Evolutionary conservation across 2,797 vertebrate genomes (phyloP).

Genomic region (Trachurus trachurus): DNA sequence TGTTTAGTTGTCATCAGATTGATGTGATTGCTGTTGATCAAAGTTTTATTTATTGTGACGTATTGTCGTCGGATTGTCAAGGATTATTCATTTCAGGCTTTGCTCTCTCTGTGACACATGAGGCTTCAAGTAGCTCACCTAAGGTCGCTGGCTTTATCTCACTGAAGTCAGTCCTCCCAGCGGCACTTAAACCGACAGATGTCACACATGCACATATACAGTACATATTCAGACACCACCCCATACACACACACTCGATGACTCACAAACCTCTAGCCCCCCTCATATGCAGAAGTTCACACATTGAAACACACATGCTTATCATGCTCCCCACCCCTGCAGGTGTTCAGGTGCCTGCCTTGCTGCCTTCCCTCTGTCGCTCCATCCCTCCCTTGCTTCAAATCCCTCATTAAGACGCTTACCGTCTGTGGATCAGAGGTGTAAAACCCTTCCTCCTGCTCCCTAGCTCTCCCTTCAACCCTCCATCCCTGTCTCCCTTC

Average conservation of each 20-base stretch:
- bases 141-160: slow-evolving; percentile 44
- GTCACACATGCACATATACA: slow-evolving; percentile 33
- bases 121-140: slow-evolving; percentile 37
- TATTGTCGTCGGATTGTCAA: slow-evolving; percentile 22
- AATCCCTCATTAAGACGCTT: slow-evolving; percentile 81
- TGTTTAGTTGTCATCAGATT: slow-evolving; percentile 40
- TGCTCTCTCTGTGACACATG: slow-evolving; percentile 40
- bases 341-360: slow-evolving; percentile 79
- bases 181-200: slow-evolving; percentile 48
- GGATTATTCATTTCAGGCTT: slow-evolving; percentile 35
- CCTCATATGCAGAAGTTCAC: slow-evolving; percentile 62
- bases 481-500: slow-evolving; percentile 73
- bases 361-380: slow-evolving; percentile 62
- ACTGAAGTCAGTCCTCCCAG: slow-evolving; percentile 36
- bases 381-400: slow-evolving; percentile 66
- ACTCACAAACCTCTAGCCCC: slow-evolving; percentile 38
- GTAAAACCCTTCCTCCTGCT: slow-evolving; percentile 77
- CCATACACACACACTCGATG: slow-evolving; percentile 10
- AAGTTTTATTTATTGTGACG: slow-evolving; percentile 25
- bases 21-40: slow-evolving; percentile 39
- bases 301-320: slow-evolving; percentile 74
- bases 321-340: slow-evolving; percentile 75
- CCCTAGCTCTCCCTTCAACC: slow-evolving; percentile 62
- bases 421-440: slow-evolving; percentile 80
- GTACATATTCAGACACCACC: slow-evolving; percentile 37